Conservation (phyloP, 2,888 invertebrate species). For the Polydrusus pterygomalis region DNA sequence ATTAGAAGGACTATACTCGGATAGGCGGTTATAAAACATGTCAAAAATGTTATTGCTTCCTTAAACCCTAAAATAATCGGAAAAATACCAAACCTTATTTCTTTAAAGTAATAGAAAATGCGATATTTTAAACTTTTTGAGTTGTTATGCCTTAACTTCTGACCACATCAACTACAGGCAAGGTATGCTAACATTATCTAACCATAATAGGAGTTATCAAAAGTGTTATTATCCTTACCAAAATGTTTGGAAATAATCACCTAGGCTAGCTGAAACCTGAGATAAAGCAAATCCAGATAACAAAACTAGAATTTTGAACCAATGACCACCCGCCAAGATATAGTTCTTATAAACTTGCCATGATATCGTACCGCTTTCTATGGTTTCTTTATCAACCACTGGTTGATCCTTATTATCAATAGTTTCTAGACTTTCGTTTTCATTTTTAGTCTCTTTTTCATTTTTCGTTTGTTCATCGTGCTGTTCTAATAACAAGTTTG, state of each 20-base stretch:
- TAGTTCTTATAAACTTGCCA: constrained; percentile 79
- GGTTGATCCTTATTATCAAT: constrained; percentile 55
- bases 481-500: constrained; percentile 49
- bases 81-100: too few species aligned
- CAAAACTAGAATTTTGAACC: constrained; percentile 56
- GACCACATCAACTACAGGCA: too few species aligned
- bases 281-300: constrained; percentile 76
- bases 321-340: constrained; percentile 79
- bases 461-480: constrained; percentile 41
- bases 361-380: constrained; percentile 75
- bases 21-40: too few species aligned
- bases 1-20: too few species aligned
- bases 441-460: constrained; percentile 34
- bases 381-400: constrained; percentile 75
- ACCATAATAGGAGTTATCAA: too few species aligned
- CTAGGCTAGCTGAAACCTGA: constrained; percentile 82
- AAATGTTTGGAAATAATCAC: constrained; percentile 86
- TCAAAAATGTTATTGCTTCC: too few species aligned
- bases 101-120: too few species aligned
- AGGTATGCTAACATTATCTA: too few species aligned
- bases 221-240: constrained; percentile 75
- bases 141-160: too few species aligned
- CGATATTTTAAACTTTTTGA: too few species aligned
- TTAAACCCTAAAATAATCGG: too few species aligned
- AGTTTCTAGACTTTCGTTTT: constrained; percentile 22